Percentiles rank a stretch among this genome's conserved stretches.
Evolutionary conservation across 1,140 invertebrate species (phyloP).

Genomic region (Aphelenchoides besseyi): DNA sequence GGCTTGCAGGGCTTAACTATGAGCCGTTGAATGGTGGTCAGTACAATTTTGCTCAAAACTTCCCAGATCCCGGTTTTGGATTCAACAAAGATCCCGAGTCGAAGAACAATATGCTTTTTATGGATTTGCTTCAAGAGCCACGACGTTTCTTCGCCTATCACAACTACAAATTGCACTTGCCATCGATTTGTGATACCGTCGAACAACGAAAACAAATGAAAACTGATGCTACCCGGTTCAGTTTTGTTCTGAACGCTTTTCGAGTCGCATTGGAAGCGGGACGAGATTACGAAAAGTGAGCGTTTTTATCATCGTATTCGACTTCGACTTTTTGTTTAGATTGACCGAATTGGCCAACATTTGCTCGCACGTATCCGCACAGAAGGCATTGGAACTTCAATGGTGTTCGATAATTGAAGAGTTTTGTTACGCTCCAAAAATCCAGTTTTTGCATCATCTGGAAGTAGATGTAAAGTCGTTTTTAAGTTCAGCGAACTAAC

Average conservation of each 20-base stretch:
- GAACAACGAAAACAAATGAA: constrained; percentile 22
- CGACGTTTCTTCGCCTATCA: constrained; percentile 42
- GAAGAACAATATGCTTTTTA: constrained; percentile 39
- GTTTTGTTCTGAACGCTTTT: constrained; percentile 51
- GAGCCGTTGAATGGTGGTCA: constrained; percentile 16
- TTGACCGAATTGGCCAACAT: constrained; percentile 47
- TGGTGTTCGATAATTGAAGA: constrained; percentile 48
- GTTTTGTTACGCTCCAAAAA: constrained; percentile 31
- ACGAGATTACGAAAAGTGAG: constrained; percentile 38
- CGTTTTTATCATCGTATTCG: background rate
- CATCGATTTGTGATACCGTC: constrained; percentile 26
- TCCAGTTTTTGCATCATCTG: background rate
- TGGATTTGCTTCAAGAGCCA: constrained; percentile 28
- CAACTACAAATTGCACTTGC: constrained; percentile 37
- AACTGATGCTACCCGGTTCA: constrained; percentile 10
- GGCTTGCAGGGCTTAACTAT: constrained; percentile 18
- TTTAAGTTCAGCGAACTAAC: background rate
- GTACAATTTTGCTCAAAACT: constrained; percentile 32
- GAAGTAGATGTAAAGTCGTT: constrained; percentile 5
- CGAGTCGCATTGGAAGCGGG: constrained; percentile 24
- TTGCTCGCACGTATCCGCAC: constrained; percentile 41
- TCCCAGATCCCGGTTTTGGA: constrained; percentile 34
- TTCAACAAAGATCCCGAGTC: constrained; percentile 24
- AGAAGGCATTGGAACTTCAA: constrained; percentile 28
- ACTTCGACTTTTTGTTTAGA: too few relatives aligned